Evolutionary conservation across 2,888 invertebrate species (phyloP).

Genomic region (Scaptomyza cyrtandrae): DNA sequence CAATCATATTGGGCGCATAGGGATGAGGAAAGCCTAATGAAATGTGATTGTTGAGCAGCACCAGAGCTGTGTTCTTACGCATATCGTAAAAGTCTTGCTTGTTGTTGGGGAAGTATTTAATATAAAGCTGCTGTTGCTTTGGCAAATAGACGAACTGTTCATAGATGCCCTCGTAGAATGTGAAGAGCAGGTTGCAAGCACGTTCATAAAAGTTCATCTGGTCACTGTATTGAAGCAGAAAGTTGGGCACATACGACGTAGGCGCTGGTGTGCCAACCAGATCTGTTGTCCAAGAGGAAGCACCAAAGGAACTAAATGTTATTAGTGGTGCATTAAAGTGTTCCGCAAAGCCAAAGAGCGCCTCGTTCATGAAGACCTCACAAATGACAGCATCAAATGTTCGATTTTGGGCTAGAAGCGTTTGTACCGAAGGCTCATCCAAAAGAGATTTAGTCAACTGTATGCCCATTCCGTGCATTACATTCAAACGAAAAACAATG

Average conservation of each 20-base stretch:
- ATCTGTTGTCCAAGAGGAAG: conserved; percentile 72
- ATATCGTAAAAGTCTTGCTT: conserved; percentile 61
- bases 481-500: conserved; percentile 15
- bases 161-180: conserved; percentile 52
- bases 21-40: conserved; percentile 82
- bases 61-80: conserved; percentile 70
- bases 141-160: conserved; percentile 72
- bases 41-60: conserved; percentile 82
- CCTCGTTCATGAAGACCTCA: conserved; percentile 82
- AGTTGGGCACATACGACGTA: conserved; percentile 79
- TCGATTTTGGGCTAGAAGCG: conserved; percentile 78
- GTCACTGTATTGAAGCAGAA: conserved; percentile 72
- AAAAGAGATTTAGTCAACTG: conserved; percentile 54
- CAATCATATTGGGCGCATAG: conserved; percentile 83
- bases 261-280: conserved; percentile 78
- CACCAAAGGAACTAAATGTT: conserved; percentile 61
- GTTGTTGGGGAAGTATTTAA: conserved; percentile 61
- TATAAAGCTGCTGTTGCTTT: conserved; percentile 63
- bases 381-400: conserved; percentile 83
- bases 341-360: conserved; percentile 79
- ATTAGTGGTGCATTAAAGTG: conserved; percentile 75
- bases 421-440: conserved; percentile 62
- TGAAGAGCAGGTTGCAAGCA: conserved; percentile 73
- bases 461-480: conserved; percentile 41
- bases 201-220: conserved; percentile 82